These are phyloP conservation scores for Thereva unica DNA, from an alignment of 2,888 invertebrate genomes.

Conservation along the genomic window DNA sequence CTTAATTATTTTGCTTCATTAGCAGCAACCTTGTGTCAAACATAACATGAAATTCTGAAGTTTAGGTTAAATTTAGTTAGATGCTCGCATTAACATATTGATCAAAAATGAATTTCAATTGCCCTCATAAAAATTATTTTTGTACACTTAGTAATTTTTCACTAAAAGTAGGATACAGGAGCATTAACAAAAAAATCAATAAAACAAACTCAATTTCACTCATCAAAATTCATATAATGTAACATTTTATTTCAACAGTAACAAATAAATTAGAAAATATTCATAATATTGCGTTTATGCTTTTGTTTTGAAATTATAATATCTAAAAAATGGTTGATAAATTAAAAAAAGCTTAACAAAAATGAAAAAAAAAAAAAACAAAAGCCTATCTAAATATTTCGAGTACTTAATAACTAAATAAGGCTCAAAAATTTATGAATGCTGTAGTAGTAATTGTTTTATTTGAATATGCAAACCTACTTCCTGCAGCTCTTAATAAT, in stretches of 20 bases:
- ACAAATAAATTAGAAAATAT: slow-evolving; percentile 36
- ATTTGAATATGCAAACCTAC: neutral
- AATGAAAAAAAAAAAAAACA: slow-evolving; percentile 7
- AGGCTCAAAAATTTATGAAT: slow-evolving; percentile 16
- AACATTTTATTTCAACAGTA: slow-evolving; percentile 35
- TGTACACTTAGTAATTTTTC: no score
- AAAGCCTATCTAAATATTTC: slow-evolving; percentile 30
- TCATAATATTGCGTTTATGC: slow-evolving; percentile 26
- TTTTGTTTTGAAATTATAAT: slow-evolving; percentile 22
- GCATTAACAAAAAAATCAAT: no score
- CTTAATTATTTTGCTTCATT: no score
- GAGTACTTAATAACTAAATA: slow-evolving; percentile 29
- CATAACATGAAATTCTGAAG: no score
- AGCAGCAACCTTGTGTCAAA: no score
- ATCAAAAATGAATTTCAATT: no score
- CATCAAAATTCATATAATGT: neutral
- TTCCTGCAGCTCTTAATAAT: neutral
- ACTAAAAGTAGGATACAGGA: no score
- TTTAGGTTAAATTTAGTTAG: no score
- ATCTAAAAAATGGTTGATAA: slow-evolving; percentile 18
- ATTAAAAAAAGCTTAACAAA: slow-evolving; percentile 32
- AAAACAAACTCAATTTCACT: no score
- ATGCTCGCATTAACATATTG: no score
- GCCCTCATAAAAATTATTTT: no score
- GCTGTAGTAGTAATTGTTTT: no score